Base-by-base conservation (phyloP, 1,140 invertebrate genomes). In the Ctenoplectra terminalis region DNA sequence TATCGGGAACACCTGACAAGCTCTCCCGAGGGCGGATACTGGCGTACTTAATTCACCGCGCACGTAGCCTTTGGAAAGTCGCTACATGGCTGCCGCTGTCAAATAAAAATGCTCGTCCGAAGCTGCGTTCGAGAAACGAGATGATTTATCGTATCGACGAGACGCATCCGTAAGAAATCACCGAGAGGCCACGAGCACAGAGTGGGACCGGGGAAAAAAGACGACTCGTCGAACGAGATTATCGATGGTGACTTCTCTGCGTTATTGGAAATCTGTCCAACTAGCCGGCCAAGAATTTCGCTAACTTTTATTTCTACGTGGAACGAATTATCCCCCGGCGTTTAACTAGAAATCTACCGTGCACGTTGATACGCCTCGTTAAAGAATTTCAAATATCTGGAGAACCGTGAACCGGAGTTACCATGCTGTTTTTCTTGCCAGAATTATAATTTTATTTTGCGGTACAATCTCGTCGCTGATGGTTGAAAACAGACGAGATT, bases 91-190 rank as follows among this genome's bases (percentile, higher is more conserved):
- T 71, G 77, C 46, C 78, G 66, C 79, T 76, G 83, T 87, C 75
- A 87, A 83, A 88, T 87, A 87, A 87, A 87, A 88, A 87, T 88
- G 78, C 86, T 79, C 20, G 48, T 37, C 29, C 82, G 58, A 50
- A 81, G 81, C 71, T 26, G 61, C 77, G 76, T 70, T 58, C 76
- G 82, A 83, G 81, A 80, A 87, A 87, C 86, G 85, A 87, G 85
- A 87, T 87, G 86, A 87, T 87, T 87, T 87, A 87, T 87, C 78
- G 82, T 79, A 87, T 87, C 86, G 82, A 82, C 78, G 84, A 66
- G 82, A 84, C 78, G 85, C 82, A 63, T 87, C 71, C 82, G 86
- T 87, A 87, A 87, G 86, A 87, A 87, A 84, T 87, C 81, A 75
- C 58, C 58, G 71, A 86, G 66, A 34, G 20, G 34, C 15, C 2